These are phyloP conservation scores for Plusia festucae DNA, from an alignment of 2,888 invertebrate species.

Conservation along the genomic window DNA sequence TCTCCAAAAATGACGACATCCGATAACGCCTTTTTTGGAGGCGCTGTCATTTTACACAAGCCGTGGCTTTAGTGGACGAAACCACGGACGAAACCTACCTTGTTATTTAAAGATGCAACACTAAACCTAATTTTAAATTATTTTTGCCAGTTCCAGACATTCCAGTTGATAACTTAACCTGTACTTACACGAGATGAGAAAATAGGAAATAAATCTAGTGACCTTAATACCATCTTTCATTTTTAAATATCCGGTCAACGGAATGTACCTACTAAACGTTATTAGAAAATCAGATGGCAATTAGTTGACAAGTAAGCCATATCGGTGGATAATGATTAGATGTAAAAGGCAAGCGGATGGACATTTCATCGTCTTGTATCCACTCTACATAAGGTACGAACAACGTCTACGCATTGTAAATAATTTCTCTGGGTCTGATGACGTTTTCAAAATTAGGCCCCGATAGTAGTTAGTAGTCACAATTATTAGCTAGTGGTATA, in stretches of 20 bases:
- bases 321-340: conserved; percentile 11
- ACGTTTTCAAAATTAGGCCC: not conserved
- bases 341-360: conserved; percentile 22
- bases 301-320: conserved; percentile 28
- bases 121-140: no score
- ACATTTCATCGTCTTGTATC: conserved; percentile 16
- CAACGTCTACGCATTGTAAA: not conserved
- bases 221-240: not conserved
- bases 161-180: no score
- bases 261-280: not conserved
- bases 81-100: no score
- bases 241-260: not conserved
- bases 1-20: no score
- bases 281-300: conserved; percentile 24
- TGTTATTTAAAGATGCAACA: no score
- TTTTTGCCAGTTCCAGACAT: no score
- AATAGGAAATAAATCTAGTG: conserved; percentile 2
- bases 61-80: no score
- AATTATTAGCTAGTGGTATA: no score
- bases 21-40: no score
- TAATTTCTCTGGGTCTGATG: not conserved
- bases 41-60: no score
- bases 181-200: not conserved
- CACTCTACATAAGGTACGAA: not conserved
- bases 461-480: no score